A percentile compares a stretch with the other conserved stretches of the same genome.
Conservation (phyloP, 1,140 invertebrate species). For the Mycetomoellerius zeteki region DNA sequence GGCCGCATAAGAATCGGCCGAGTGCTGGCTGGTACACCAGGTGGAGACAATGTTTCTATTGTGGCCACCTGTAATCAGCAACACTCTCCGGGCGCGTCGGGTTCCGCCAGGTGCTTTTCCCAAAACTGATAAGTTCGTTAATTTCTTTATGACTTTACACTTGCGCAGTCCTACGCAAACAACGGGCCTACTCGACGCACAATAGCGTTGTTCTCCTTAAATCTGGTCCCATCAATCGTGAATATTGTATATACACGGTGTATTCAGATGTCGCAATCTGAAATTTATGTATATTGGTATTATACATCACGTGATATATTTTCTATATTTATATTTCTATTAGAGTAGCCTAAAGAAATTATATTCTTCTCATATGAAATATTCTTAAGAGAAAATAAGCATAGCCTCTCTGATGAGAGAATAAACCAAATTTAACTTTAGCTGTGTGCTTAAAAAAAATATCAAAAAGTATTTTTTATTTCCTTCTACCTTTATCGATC, state of each 20-base stretch:
- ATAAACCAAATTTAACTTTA: neutral
- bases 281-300: neutral
- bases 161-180: conserved; percentile 71
- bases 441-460: neutral
- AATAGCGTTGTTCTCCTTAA: conserved; percentile 65
- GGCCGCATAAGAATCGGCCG: conserved; percentile 47
- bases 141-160: conserved; percentile 79
- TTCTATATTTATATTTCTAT: conserved; percentile 3
- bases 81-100: conserved; percentile 34
- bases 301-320: neutral
- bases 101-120: conserved; percentile 80
- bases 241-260: conserved; percentile 10
- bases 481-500: neutral
- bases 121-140: conserved; percentile 82
- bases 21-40: conserved; percentile 40
- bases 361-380: neutral
- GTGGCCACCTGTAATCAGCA: conserved; percentile 71
- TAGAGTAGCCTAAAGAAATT: neutral
- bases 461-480: neutral
- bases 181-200: conserved; percentile 50
- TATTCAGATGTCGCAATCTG: conserved; percentile 15
- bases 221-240: conserved; percentile 55
- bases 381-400: neutral
- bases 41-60: conserved; percentile 76
- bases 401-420: neutral